Evolutionary conservation across 2,113 vertebrate genomes (phyloP).

Genomic region (Scomber colias): DNA sequence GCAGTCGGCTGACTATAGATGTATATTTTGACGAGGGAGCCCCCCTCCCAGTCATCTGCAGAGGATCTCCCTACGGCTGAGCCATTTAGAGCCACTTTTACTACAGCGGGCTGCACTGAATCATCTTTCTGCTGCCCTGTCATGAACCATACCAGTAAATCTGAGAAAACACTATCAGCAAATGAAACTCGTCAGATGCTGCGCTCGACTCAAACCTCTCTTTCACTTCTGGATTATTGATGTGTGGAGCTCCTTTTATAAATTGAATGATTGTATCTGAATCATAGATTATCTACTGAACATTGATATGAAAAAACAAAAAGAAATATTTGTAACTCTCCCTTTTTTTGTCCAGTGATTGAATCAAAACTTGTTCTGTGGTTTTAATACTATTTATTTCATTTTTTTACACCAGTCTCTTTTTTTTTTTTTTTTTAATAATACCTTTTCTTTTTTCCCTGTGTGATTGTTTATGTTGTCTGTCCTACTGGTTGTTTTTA

Average conservation of each 20-base stretch:
- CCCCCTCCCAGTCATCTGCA: conserved; percentile 78
- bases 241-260: conserved; percentile 31
- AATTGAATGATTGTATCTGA: conserved; percentile 24
- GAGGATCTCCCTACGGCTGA: conserved; percentile 82
- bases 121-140: conserved; percentile 61
- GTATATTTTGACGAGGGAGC: conserved; percentile 68
- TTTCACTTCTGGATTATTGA: conserved; percentile 67
- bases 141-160: conserved; percentile 69
- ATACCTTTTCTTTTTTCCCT: too few relatives aligned
- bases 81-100: conserved; percentile 56
- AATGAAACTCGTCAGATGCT: conserved; percentile 55
- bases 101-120: conserved; percentile 55
- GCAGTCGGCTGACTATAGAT: conserved; percentile 43
- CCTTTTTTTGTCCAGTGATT: neutral
- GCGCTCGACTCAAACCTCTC: conserved; percentile 56
- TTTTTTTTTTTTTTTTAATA: too few relatives aligned
- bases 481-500: too few relatives aligned
- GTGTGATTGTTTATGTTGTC: too few relatives aligned
- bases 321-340: neutral
- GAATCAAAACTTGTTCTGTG: neutral
- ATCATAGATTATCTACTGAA: conserved; percentile 12
- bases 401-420: too few relatives aligned
- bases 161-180: conserved; percentile 60
- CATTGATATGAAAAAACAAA: neutral
- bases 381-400: neutral